phyloP scores from a whole-genome alignment of 2,797 vertebrate genomes.

The Thaleichthys pacificus region DNA sequence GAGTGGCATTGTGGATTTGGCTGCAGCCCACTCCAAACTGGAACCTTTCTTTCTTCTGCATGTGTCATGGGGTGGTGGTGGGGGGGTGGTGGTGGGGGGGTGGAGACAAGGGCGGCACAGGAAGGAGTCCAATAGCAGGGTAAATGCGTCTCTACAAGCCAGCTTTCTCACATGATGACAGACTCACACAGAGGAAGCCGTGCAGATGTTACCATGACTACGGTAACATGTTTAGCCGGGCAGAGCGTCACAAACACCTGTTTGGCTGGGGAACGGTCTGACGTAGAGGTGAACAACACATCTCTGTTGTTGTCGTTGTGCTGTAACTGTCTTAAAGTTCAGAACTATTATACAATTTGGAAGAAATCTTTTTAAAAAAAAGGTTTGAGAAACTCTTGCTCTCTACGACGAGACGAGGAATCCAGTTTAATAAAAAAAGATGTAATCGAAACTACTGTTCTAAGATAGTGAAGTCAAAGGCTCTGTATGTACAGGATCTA shows the following conservation, averaged over 20 bases:
- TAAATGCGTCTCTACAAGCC: constrained; percentile 34
- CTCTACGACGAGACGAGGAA: too few species aligned
- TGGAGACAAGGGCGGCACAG: constrained; percentile 33
- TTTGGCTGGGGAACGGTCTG: not conserved
- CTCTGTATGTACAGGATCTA: too few species aligned
- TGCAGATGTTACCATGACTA: constrained; percentile 10
- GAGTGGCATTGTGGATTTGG: constrained; percentile 65
- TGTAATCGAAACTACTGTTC: not conserved
- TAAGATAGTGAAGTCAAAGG: not conserved
- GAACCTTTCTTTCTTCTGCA: constrained; percentile 43
- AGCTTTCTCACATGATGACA: constrained; percentile 5
- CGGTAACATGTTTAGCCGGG: constrained; percentile 26
- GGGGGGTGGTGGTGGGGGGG: not conserved
- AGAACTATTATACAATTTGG: not conserved
- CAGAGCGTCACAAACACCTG: not conserved
- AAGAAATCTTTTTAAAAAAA: not conserved
- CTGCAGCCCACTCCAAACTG: constrained; percentile 56
- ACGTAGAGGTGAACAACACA: not conserved
- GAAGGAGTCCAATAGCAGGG: constrained; percentile 47
- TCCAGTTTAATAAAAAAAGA: not conserved
- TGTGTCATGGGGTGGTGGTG: constrained; percentile 24
- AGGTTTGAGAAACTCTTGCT: not conserved
- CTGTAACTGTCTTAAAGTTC: not conserved
- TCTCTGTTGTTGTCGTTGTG: too few species aligned
- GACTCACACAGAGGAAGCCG: constrained; percentile 25